Evolutionary conservation across 2,797 vertebrate species (phyloP).

Genomic region (Acomys russatus): DNA sequence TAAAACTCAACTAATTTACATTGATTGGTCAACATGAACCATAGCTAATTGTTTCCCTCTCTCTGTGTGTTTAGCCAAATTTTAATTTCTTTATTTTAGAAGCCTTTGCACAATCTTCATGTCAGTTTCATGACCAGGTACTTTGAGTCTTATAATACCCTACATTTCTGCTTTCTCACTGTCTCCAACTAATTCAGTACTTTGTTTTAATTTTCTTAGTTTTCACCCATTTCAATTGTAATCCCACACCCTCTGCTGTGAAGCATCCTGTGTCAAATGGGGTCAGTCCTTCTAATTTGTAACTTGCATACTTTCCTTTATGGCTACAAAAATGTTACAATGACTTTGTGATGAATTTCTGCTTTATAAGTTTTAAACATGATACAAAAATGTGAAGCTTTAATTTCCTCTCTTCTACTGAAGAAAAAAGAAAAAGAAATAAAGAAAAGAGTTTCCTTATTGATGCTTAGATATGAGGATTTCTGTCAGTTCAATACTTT

Average conservation of each 20-base stretch:
- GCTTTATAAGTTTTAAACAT: neutral
- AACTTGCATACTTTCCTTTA: neutral
- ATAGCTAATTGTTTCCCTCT: neutral
- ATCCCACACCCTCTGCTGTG: neutral
- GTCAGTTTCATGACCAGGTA: neutral
- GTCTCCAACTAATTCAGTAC: neutral
- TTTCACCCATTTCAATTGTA: neutral
- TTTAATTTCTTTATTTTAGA: neutral
- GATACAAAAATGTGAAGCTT: neutral
- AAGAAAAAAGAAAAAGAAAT: neutral
- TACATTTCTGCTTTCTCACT: neutral
- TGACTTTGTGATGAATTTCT: constrained; percentile 5
- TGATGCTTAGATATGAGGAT: neutral
- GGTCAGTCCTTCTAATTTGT: constrained; percentile 5
- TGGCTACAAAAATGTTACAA: neutral
- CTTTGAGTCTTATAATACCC: neutral
- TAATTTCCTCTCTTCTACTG: neutral
- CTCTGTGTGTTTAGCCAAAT: neutral
- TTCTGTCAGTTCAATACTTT: neutral
- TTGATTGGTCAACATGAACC: neutral
- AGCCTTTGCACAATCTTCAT: neutral
- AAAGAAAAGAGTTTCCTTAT: neutral
- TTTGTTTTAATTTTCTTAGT: neutral
- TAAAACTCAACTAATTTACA: neutral
- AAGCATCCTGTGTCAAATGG: neutral